These are phyloP conservation scores for Amiota minor DNA, from an alignment of 2,888 invertebrate genomes.

Conservation along the genomic window DNA sequence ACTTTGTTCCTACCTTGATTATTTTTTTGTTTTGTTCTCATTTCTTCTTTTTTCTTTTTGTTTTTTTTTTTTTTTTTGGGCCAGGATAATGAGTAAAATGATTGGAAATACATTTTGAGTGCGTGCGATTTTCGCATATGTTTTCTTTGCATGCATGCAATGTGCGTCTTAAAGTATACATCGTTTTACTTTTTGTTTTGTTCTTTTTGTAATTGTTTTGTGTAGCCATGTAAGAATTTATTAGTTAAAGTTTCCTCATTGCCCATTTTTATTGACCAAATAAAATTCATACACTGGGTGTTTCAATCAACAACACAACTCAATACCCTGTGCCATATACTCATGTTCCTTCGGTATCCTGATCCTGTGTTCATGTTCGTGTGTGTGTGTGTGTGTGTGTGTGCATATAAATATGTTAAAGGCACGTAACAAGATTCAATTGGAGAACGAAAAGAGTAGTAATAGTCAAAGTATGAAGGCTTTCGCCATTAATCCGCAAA, in stretches of 20 bases:
- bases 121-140: conserved; percentile 52
- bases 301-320: too few relatives aligned
- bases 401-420: neutral
- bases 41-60: neutral
- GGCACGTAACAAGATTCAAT: conserved; percentile 16
- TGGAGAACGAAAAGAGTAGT: conserved; percentile 8
- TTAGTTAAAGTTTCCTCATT: conserved; percentile 15
- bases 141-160: conserved; percentile 37
- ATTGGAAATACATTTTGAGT: conserved; percentile 64
- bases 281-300: neutral
- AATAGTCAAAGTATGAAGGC: conserved; percentile 13
- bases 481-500: conserved; percentile 23
- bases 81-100: conserved; percentile 67
- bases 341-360: too few relatives aligned
- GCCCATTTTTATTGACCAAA: neutral
- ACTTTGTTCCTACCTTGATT: neutral
- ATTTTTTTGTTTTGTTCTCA: neutral
- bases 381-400: neutral
- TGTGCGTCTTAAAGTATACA: neutral
- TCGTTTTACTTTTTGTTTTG: neutral
- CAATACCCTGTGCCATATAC: too few relatives aligned
- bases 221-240: neutral
- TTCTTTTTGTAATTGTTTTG: neutral
- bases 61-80: neutral
- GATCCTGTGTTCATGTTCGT: neutral